These are phyloP conservation scores for Lathamus discolor DNA, from an alignment of 2,113 vertebrate species.

Conservation along the genomic window DNA sequence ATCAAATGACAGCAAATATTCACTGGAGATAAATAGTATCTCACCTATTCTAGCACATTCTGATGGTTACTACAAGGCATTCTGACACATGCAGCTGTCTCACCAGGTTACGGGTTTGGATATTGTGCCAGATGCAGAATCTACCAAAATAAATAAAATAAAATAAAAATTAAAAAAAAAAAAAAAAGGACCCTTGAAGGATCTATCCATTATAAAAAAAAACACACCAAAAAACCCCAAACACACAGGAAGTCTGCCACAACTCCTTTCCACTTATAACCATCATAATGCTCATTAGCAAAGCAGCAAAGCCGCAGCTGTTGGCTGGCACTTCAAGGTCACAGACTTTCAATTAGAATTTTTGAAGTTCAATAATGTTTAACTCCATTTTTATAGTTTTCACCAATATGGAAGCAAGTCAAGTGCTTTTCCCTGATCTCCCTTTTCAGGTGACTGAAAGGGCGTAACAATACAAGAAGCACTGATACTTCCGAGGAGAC, in stretches of 20 bases:
- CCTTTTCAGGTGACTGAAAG: neutral
- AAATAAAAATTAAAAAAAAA: neutral
- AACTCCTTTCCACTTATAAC: neutral
- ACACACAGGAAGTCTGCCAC: neutral
- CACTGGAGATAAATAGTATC: neutral
- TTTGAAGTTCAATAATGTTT: neutral
- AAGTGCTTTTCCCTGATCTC: neutral
- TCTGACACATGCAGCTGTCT: neutral
- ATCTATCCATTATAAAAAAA: neutral
- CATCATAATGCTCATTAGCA: neutral
- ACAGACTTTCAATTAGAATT: neutral
- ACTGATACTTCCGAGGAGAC: conserved; percentile 43
- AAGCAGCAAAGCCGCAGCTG: neutral
- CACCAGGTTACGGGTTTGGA: neutral
- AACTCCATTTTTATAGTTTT: conserved; percentile 33
- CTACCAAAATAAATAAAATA: neutral
- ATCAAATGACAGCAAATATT: neutral
- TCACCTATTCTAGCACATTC: neutral
- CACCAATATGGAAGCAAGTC: neutral
- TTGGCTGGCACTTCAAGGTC: neutral
- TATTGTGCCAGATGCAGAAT: conserved; percentile 32
- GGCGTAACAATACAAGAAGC: neutral
- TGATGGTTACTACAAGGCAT: neutral
- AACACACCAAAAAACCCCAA: neutral
- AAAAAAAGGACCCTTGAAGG: conserved; percentile 21